These are phyloP conservation scores for Laupala kohalensis DNA, from an alignment of 1,140 invertebrate species.

Conservation along the genomic window DNA sequence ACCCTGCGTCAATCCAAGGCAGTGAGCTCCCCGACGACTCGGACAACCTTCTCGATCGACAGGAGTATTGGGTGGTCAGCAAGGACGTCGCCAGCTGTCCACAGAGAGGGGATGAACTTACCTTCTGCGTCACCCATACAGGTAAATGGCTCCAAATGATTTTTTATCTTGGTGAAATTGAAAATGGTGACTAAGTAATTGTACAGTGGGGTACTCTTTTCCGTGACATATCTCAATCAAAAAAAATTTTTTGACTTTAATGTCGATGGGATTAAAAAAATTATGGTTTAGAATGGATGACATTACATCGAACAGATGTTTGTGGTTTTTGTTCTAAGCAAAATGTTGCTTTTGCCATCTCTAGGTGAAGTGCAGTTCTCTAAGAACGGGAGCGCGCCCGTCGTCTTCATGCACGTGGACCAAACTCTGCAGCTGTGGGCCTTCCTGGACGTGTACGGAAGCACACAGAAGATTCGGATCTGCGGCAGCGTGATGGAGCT, in stretches of 20 bases:
- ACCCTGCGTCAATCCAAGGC: constrained; percentile 58
- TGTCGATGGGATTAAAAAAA: too few relatives aligned
- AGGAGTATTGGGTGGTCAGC: constrained; percentile 93
- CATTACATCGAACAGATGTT: too few relatives aligned
- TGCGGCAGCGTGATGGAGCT: constrained; percentile 34
- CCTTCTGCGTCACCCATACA: constrained; percentile 59
- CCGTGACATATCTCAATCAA: not conserved
- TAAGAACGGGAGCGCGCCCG: constrained; percentile 67
- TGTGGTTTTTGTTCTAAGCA: too few relatives aligned
- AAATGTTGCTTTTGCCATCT: constrained; percentile 19
- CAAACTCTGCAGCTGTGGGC: constrained; percentile 79
- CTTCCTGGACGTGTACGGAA: constrained; percentile 92
- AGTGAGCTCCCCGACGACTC: constrained; percentile 83
- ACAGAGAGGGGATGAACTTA: constrained; percentile 75
- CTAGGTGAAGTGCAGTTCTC: constrained; percentile 78
- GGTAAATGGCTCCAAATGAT: constrained; percentile 12
- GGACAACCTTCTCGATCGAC: constrained; percentile 81
- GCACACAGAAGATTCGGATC: constrained; percentile 72
- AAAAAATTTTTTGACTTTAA: not conserved
- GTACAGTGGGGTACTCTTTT: not conserved
- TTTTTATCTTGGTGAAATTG: too few relatives aligned
- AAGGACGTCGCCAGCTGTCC: constrained; percentile 79
- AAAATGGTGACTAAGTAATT: not conserved
- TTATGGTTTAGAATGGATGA: too few relatives aligned
- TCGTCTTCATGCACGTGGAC: constrained; percentile 88